phyloP scores from a whole-genome alignment of 92 coral and sea anemone species.

The Epizoanthus stellaris region DNA sequence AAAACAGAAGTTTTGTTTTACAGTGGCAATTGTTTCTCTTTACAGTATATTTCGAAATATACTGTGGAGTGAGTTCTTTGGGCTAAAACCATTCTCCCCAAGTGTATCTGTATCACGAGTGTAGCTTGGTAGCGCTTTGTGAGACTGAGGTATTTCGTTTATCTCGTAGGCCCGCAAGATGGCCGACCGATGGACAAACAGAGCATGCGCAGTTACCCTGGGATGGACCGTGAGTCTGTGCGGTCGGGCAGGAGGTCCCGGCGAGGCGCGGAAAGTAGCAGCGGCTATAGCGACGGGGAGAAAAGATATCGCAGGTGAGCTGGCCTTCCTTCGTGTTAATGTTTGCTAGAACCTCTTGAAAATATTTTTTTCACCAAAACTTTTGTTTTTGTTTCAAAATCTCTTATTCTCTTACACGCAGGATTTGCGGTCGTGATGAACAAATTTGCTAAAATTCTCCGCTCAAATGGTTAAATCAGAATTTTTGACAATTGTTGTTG shows the following conservation, averaged over 20 bases:
- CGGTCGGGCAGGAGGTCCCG: slow-evolving; percentile 87
- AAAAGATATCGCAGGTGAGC: slow-evolving; percentile 72
- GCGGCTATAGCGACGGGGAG: slow-evolving; percentile 87
- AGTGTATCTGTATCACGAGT: too few species aligned
- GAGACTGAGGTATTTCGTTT: not conserved
- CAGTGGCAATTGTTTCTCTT: too few species aligned
- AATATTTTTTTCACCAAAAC: not conserved
- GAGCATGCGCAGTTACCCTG: slow-evolving; percentile 91
- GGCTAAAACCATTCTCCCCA: too few species aligned
- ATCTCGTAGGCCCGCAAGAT: slow-evolving; percentile 51
- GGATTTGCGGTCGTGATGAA: too few species aligned
- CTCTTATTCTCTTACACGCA: too few species aligned
- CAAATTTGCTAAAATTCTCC: too few species aligned
- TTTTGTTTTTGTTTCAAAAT: not conserved
- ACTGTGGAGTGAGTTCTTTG: too few species aligned
- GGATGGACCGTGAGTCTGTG: slow-evolving; percentile 92
- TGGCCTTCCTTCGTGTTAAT: not conserved
- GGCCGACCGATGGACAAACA: slow-evolving; percentile 86
- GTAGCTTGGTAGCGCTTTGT: too few species aligned
- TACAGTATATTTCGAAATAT: too few species aligned
- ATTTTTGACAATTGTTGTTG: too few species aligned
- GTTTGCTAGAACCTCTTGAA: not conserved
- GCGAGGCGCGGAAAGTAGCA: slow-evolving; percentile 81
- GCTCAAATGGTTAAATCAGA: too few species aligned
- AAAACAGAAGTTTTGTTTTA: too few species aligned